Evolutionary conservation across 2,888 invertebrate genomes (phyloP).

Genomic region (Frankliniella fusca): DNA sequence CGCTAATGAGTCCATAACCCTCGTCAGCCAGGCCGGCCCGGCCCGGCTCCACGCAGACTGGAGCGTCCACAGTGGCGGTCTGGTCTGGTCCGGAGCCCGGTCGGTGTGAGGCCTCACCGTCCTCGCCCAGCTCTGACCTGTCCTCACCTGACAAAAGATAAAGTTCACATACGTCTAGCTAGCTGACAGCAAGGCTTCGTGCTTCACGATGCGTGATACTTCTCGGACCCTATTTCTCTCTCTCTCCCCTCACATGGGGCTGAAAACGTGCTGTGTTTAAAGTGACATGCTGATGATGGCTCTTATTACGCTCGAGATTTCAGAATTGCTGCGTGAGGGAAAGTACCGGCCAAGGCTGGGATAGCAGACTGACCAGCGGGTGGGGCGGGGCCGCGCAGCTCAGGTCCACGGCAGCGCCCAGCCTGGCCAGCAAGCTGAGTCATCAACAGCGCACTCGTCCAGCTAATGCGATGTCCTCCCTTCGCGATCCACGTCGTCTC

Average conservation of each 20-base stretch:
- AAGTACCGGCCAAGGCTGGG: too few species aligned
- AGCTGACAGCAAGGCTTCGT: too few species aligned
- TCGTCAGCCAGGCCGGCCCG: neutral
- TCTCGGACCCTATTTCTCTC: too few species aligned
- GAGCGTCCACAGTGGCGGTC: neutral
- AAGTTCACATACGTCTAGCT: neutral
- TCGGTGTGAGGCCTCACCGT: too few species aligned
- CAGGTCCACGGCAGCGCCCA: neutral
- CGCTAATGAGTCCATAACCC: slow-evolving; percentile 15
- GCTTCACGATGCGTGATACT: too few species aligned
- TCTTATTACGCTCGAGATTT: too few species aligned
- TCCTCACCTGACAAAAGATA: neutral
- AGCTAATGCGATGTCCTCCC: neutral
- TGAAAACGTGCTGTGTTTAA: too few species aligned
- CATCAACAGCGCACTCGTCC: slow-evolving; percentile 3
- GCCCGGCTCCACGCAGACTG: neutral
- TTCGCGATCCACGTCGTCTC: neutral
- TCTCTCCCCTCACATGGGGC: too few species aligned
- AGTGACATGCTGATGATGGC: too few species aligned
- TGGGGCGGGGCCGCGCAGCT: neutral
- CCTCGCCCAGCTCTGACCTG: neutral
- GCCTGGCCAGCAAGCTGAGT: neutral
- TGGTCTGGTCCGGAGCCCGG: too few species aligned
- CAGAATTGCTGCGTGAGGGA: too few species aligned
- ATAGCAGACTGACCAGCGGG: neutral